Evolutionary conservation across 2,888 invertebrate genomes (phyloP).

Genomic region (Spatulosminthurus flaviceps): DNA sequence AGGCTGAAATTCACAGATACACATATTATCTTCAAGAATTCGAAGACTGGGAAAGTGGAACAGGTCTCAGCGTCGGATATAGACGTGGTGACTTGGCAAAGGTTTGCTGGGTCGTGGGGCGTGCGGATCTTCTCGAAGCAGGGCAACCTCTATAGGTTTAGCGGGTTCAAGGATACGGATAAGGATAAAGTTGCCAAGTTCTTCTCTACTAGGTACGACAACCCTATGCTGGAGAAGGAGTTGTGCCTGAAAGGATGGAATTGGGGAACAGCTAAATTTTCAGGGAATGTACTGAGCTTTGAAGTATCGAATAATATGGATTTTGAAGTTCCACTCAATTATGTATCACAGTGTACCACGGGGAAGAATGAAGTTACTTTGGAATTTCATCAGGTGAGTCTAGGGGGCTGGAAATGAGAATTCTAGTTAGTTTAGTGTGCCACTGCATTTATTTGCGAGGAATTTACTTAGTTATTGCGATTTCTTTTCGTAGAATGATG

Average conservation of each 20-base stretch:
- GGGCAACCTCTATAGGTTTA: constrained; percentile 88
- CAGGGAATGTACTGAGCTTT: constrained; percentile 84
- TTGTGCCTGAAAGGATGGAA: constrained; percentile 98
- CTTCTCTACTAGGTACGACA: constrained; percentile 82
- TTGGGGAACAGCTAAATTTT: constrained; percentile 96
- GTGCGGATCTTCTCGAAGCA: constrained; percentile 83
- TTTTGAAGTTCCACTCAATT: constrained; percentile 94
- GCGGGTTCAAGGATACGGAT: constrained; percentile 91
- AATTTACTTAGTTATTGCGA: too few species aligned
- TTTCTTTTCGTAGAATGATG: constrained; percentile 91
- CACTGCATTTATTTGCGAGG: too few species aligned
- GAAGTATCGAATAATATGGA: constrained; percentile 81
- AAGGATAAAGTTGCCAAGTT: constrained; percentile 93
- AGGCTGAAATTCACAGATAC: constrained; percentile 91
- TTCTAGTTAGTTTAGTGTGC: neutral
- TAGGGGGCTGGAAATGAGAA: neutral
- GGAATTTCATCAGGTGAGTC: constrained; percentile 89
- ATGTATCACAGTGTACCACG: constrained; percentile 95
- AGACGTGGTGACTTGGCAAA: constrained; percentile 90
- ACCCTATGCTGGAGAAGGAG: constrained; percentile 90
- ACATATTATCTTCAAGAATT: constrained; percentile 91
- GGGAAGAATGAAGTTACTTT: constrained; percentile 98
- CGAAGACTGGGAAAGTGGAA: constrained; percentile 95
- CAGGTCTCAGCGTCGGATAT: constrained; percentile 85
- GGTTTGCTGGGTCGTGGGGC: constrained; percentile 76